These are phyloP conservation scores for Oreohelix idahoensis DNA, from an alignment of 1,140 invertebrate genomes.

Conservation along the genomic window DNA sequence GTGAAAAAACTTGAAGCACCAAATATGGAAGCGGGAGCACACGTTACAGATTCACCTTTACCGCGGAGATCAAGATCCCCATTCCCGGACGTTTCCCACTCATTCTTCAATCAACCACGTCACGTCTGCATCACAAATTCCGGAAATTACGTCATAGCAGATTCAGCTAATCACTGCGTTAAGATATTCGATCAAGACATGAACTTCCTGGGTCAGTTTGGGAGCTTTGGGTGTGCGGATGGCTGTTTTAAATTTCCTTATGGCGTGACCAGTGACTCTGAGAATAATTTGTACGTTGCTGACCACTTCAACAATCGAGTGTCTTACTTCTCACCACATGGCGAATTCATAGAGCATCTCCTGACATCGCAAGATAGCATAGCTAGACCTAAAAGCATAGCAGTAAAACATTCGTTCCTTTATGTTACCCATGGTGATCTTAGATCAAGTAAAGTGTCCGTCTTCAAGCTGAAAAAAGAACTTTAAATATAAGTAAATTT, in stretches of 20 bases:
- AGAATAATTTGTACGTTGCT: conserved; percentile 88
- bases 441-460: conserved; percentile 43
- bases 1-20: conserved; percentile 11
- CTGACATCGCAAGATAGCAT: conserved; percentile 49
- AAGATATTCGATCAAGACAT: conserved; percentile 59
- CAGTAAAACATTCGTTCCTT: conserved; percentile 38
- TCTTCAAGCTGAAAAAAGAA: conserved; percentile 31
- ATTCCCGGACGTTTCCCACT: neutral
- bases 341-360: conserved; percentile 52
- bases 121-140: conserved; percentile 47
- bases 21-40: neutral
- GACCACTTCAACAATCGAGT: conserved; percentile 90
- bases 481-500: no score
- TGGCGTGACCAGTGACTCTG: conserved; percentile 87
- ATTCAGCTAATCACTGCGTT: conserved; percentile 63
- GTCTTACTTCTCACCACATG: conserved; percentile 46
- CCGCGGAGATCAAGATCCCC: neutral
- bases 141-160: conserved; percentile 60
- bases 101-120: conserved; percentile 45
- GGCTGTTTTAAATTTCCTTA: conserved; percentile 89
- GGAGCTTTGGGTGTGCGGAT: conserved; percentile 81
- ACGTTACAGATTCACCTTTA: neutral
- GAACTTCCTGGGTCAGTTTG: conserved; percentile 77
- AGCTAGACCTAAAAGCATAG: conserved; percentile 45
- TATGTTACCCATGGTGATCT: conserved; percentile 49